Evolutionary conservation across 2,888 invertebrate species (phyloP).

Genomic region (Oscheius sp.): DNA sequence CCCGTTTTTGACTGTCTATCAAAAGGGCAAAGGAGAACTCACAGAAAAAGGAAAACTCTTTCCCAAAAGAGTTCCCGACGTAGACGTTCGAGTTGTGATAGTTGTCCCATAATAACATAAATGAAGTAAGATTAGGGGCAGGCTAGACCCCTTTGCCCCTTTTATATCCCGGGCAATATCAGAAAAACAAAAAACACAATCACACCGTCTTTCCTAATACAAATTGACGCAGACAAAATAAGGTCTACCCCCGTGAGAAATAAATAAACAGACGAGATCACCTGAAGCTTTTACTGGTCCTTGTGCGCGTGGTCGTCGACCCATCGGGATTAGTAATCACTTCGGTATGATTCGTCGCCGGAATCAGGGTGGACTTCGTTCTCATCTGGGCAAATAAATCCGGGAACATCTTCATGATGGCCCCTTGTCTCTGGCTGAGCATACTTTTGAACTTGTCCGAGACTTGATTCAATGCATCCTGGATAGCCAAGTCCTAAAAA

Average conservation of each 20-base stretch:
- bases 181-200: not conserved
- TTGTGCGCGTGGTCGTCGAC: conserved; percentile 62
- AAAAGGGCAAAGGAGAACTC: no score
- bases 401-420: conserved; percentile 66
- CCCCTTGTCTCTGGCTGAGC: conserved; percentile 62
- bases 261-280: conserved; percentile 14
- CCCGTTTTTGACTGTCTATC: no score
- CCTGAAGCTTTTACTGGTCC: conserved; percentile 65
- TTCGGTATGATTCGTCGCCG: conserved; percentile 55
- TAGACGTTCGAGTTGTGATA: no score
- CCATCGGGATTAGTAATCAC: conserved; percentile 69
- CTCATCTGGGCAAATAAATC: conserved; percentile 68
- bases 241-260: not conserved
- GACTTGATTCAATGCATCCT: conserved; percentile 50
- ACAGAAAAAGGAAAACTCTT: no score
- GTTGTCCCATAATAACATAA: no score
- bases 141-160: no score
- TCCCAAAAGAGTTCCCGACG: no score
- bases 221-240: no score
- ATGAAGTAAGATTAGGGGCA: no score
- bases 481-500: conserved; percentile 56
- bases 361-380: conserved; percentile 54
- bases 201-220: not conserved
- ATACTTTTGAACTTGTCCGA: conserved; percentile 65
- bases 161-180: not conserved